A percentile compares a stretch with the other conserved stretches of the same genome.
Conservation (phyloP, 1,140 invertebrate species). For the Bombus confusus region DNA sequence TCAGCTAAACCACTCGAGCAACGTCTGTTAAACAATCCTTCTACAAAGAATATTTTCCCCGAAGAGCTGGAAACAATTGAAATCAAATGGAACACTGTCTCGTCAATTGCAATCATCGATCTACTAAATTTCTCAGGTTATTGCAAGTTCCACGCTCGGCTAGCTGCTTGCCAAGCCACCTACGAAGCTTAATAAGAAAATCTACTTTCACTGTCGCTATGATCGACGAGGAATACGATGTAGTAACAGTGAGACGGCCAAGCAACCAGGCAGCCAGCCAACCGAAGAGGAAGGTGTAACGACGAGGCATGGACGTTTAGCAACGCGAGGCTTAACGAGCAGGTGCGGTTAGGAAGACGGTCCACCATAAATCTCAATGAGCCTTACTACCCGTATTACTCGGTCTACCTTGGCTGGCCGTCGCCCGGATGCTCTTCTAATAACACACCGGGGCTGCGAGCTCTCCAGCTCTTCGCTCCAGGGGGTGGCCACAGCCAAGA, state of each 20-base stretch:
- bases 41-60: too few species aligned
- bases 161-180: not conserved
- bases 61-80: not conserved
- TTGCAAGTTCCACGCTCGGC: not conserved
- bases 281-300: not conserved
- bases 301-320: not conserved
- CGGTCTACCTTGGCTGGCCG: constrained; percentile 50
- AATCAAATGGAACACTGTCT: not conserved
- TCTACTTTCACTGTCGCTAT: not conserved
- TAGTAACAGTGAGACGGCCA: too few species aligned
- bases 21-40: too few species aligned
- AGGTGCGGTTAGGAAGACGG: constrained; percentile 37
- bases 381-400: constrained; percentile 69
- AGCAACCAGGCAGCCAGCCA: not conserved
- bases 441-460: constrained; percentile 68
- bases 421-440: constrained; percentile 73
- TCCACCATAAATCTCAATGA: constrained; percentile 74
- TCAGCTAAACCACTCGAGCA: too few species aligned
- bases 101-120: not conserved
- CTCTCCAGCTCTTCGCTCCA: constrained; percentile 60
- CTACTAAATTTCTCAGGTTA: not conserved
- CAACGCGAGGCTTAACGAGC: constrained; percentile 26
- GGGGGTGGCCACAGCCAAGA: constrained; percentile 52
- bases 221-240: not conserved
- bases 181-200: not conserved